Conservation (phyloP, 2,113 vertebrate species). For the Platysteira castanea region DNA sequence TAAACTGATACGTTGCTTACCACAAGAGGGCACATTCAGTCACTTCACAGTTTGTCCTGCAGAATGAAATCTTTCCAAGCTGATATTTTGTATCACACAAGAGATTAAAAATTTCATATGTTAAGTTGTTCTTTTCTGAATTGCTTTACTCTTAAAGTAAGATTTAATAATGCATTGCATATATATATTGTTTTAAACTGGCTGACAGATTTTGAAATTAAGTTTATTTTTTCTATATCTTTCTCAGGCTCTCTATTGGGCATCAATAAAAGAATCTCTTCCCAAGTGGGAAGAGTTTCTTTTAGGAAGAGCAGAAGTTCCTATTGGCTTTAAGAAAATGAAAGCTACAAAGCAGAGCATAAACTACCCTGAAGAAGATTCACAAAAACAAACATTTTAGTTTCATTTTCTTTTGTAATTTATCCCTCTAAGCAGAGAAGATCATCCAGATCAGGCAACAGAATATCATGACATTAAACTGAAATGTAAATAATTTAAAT, state of each 20-base stretch:
- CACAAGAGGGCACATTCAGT: conserved; percentile 79
- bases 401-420: background rate
- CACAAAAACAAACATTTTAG: conserved; percentile 31
- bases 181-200: conserved; percentile 37
- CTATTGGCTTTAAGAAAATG: conserved; percentile 55
- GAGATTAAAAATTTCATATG: conserved; percentile 63
- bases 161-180: conserved; percentile 19
- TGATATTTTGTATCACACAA: conserved; percentile 48
- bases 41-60: conserved; percentile 60
- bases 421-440: background rate
- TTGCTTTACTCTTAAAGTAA: conserved; percentile 41
- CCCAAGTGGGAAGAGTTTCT: conserved; percentile 86
- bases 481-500: background rate
- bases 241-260: conserved; percentile 84
- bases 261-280: conserved; percentile 82
- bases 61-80: conserved; percentile 59
- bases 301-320: conserved; percentile 78
- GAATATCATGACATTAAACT: background rate
- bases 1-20: conserved; percentile 46
- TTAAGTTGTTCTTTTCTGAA: conserved; percentile 67
- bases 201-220: conserved; percentile 58
- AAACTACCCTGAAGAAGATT: conserved; percentile 32
- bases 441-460: background rate
- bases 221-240: conserved; percentile 64
- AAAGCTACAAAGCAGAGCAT: conserved; percentile 45